Evolutionary conservation across 92 coral and sea anemone species (phyloP).

Genomic region (Zoanthus sansibaricus): DNA sequence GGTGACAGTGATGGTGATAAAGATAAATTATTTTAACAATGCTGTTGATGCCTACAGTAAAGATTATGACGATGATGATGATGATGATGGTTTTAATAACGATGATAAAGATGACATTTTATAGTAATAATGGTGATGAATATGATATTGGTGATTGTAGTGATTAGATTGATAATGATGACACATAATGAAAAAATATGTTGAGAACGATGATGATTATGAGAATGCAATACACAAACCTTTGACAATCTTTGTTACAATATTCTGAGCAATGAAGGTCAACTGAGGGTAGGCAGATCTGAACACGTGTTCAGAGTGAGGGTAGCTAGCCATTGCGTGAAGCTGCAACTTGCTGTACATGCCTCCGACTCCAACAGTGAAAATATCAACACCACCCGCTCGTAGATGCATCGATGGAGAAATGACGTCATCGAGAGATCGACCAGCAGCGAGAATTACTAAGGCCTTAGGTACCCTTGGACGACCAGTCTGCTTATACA

Average conservation of each 20-base stretch:
- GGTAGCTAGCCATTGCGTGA: conserved; percentile 92
- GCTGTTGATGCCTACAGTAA: too few relatives aligned
- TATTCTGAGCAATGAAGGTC: conserved; percentile 81
- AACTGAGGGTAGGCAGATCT: conserved; percentile 67
- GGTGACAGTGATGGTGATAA: neutral
- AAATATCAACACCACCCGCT: conserved; percentile 75
- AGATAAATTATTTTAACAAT: too few relatives aligned
- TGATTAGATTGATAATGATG: neutral
- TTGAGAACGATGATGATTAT: neutral
- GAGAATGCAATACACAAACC: conserved; percentile 44
- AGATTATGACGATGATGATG: neutral
- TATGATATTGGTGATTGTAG: neutral
- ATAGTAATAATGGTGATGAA: neutral
- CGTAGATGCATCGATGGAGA: conserved; percentile 77
- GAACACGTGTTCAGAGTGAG: conserved; percentile 87
- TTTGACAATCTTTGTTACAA: conserved; percentile 87
- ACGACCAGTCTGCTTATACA: conserved; percentile 73
- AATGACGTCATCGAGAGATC: conserved; percentile 90
- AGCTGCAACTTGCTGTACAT: conserved; percentile 85
- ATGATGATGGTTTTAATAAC: neutral
- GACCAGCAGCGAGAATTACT: conserved; percentile 79
- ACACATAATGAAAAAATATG: too few relatives aligned
- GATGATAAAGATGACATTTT: neutral
- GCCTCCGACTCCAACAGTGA: conserved; percentile 81
- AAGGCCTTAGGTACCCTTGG: conserved; percentile 77